Conservation (phyloP, 2,888 invertebrate species). For the Dastarcus helophoroides region DNA sequence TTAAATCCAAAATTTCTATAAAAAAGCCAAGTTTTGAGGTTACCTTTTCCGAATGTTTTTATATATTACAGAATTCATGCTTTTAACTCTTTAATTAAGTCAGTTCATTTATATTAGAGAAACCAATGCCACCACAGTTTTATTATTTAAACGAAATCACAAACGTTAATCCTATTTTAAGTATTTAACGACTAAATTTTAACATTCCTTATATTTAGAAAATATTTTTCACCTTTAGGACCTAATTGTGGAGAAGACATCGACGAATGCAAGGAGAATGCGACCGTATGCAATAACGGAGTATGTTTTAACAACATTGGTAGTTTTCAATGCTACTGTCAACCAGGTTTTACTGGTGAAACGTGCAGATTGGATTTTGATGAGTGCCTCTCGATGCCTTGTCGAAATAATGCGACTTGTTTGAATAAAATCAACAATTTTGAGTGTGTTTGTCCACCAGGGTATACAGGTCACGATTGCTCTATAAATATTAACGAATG, state of each 20-base stretch:
- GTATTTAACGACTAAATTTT: too few species aligned
- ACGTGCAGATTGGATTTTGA: slow-evolving; percentile 78
- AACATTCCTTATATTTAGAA: too few species aligned
- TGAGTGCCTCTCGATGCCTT: slow-evolving; percentile 77
- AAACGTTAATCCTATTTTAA: too few species aligned
- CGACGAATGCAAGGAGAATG: slow-evolving; percentile 57
- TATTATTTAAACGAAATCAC: too few species aligned
- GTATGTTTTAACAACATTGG: slow-evolving; percentile 70
- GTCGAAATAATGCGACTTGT: slow-evolving; percentile 73
- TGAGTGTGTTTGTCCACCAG: slow-evolving; percentile 70
- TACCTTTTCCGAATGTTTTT: too few species aligned
- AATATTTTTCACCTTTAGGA: too few species aligned
- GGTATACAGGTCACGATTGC: slow-evolving; percentile 74
- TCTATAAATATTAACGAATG: slow-evolving; percentile 78
- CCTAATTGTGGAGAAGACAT: slow-evolving; percentile 49
- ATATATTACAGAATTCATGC: too few species aligned
- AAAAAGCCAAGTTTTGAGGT: too few species aligned
- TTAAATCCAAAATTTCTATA: too few species aligned
- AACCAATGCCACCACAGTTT: too few species aligned
- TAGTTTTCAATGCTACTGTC: slow-evolving; percentile 74
- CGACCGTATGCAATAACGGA: slow-evolving; percentile 64
- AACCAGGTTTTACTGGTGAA: slow-evolving; percentile 77
- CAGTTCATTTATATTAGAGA: too few species aligned
- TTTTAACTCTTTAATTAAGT: too few species aligned
- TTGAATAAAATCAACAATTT: slow-evolving; percentile 74